Conservation (phyloP, 2,797 vertebrate genomes). For the Lutjanus campechanus region DNA sequence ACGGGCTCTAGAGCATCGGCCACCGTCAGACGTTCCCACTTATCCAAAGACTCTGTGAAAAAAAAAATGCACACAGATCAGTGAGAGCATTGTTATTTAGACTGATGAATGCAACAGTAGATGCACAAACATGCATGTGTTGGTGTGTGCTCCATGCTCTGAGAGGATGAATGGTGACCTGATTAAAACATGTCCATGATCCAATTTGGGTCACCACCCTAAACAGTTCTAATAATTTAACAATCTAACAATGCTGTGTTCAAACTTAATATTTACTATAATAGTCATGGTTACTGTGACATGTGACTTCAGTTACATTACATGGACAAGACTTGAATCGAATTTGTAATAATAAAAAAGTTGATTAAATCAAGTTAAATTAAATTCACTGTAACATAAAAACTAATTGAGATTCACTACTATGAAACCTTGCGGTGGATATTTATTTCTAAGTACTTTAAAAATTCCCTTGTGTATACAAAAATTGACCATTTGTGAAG, state of each 20-base stretch:
- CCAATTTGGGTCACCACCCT: no score
- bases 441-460: slow-evolving; percentile 7
- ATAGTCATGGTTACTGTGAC: background rate
- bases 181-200: no score
- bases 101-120: slow-evolving; percentile 1
- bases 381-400: background rate
- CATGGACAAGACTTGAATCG: background rate
- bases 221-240: no score
- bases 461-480: background rate
- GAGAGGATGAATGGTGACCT: background rate
- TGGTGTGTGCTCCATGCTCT: slow-evolving; percentile 13
- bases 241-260: background rate
- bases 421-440: background rate
- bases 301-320: slow-evolving; percentile 5
- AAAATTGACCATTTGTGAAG: slow-evolving; percentile 25
- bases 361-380: background rate
- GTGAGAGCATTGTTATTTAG: slow-evolving; percentile 19
- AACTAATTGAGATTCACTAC: background rate
- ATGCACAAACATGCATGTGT: slow-evolving; percentile 6
- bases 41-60: slow-evolving; percentile 94
- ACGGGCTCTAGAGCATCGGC: slow-evolving; percentile 96
- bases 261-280: background rate
- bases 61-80: slow-evolving; percentile 13
- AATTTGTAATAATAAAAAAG: background rate
- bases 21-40: slow-evolving; percentile 98